Base-by-base conservation (phyloP, 2,113 vertebrate genomes). In the Sporophila hypoxantha region DNA sequence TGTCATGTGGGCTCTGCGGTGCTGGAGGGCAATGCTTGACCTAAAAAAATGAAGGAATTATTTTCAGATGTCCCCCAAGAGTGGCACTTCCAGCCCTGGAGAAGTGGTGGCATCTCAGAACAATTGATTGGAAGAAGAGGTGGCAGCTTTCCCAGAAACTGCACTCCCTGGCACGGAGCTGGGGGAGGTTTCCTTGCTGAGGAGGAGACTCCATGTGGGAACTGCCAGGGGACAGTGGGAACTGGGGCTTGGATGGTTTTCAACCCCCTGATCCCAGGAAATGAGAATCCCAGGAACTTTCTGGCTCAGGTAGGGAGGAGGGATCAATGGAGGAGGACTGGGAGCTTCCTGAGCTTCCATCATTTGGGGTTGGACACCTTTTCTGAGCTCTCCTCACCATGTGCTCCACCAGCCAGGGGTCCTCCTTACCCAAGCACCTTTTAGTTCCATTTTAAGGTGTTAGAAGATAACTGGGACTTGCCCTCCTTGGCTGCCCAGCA, bases 111-210 rank as follows among this genome's bases (percentile, higher is more conserved):
- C 88, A 69, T 87, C 91, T 79, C 9, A 50, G 70, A 95, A 93
- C 92, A 94, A 94, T 93, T 89, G 94, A 86, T 66, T 88, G 82
- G 90, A 42, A 93, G 87, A 27, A 90, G 79, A 3, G 30, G 67
- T 95, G 95, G 95, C 93, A 93, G 88, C 66, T 59, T 82, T 95
- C 92, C 93, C 94, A 96, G 93, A 89, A 93, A 41, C 68, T 74
- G 76, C 53, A 7, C 62, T 74, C 39, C 69, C 73, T 94, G 95
- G 92, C 94, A 93, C 15, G 70, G 88, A 81, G 87, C 78, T 80
- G 85, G 88, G 76, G 65, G 76, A 89, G 56, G 22, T 67, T 93
- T 78, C 84, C 90, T 88, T 68, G 82, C 73, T 83, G 82, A 53
- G 68, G 77, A 89, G 76, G 37, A 76, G 82, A 27, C 62, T 85